A percentile compares a stretch with the other conserved stretches of the same genome.
These are phyloP conservation scores for Enteromius argenteus DNA, from an alignment of 2,797 vertebrate genomes.

Conservation along the genomic window DNA sequence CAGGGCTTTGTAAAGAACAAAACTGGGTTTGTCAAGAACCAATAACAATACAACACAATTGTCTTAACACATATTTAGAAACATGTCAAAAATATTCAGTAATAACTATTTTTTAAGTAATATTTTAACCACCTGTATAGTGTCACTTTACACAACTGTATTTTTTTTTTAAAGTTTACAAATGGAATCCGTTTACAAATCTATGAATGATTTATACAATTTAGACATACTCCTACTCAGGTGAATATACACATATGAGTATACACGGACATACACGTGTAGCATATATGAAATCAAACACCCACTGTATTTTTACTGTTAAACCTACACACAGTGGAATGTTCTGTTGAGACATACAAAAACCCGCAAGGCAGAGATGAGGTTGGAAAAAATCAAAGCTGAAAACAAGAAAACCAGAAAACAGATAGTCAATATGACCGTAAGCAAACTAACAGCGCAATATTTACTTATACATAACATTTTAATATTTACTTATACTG, in stretches of 20 bases:
- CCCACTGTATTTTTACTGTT: background rate
- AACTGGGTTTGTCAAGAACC: background rate
- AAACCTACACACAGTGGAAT: conserved; percentile 14
- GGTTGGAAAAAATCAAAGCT: background rate
- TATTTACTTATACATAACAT: background rate
- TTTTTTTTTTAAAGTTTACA: background rate
- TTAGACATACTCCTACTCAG: background rate
- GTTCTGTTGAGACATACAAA: conserved; percentile 11
- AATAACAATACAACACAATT: background rate
- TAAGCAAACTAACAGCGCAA: background rate
- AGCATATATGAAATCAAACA: conserved; percentile 14
- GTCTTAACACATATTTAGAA: background rate
- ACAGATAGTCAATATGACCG: background rate
- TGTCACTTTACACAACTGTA: background rate
- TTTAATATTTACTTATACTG: background rate
- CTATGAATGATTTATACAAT: background rate
- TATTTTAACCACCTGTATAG: background rate
- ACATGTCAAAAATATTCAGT: background rate
- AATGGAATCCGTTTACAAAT: background rate
- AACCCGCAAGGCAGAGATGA: conserved; percentile 9
- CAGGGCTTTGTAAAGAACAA: background rate
- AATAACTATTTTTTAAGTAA: no score
- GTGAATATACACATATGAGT: background rate
- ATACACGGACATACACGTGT: background rate
- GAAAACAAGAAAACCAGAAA: background rate